Base-by-base conservation (phyloP, 2,888 invertebrate genomes). In the Oligia strigilis region DNA sequence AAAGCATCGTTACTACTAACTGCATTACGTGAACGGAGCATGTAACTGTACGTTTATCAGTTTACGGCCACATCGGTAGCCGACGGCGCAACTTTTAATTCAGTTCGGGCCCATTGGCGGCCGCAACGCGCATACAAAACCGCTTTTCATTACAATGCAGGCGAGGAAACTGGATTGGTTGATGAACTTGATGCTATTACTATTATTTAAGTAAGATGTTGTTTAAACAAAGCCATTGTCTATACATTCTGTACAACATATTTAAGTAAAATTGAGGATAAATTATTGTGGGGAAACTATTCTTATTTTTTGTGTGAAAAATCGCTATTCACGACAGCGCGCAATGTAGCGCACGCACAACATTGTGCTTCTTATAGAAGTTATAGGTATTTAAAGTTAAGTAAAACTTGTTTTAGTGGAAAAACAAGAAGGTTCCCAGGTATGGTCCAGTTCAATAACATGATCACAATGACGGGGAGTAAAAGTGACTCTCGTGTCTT, bases 21-120 rank as follows among this genome's bases (percentile, higher is more conserved):
- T 78, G 43, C 72, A 62, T 89, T 86, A 89, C 74, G 84, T 75
- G 85, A 58, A 81, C 84, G 74, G 70, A 74, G 72, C 82, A 74
- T 77, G 84, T 86, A 86, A 89, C 82, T 76, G 84, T 84, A 72
- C 86, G 87, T 89, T 88, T 80, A 88, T 87, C 83, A 87, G 80
- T 77, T 89, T 82, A 85, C 75, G 65, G 75, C 58, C 75, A 71
- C 89, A 82, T 82, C 78, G 84, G 83, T 78, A 65, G 86, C 75
- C 77, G 76, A 76, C 86, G 83, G 83, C 70, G 71, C 73, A 90
- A 89, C 84, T 89, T 89, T 89, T 89, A 89, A 89, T 89, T 87
- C 90, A 82, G 82, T 89, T 89, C 75, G 77, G 81, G 40, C 70
- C 80, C 82, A 81, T 77, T 81, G 74, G 80, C 66, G 70, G 72